Evolutionary conservation across 2,888 invertebrate genomes (phyloP), one percentile per base, ranked within the genome.

Genomic region (Gastracanthus pulcherrimus): DNA sequence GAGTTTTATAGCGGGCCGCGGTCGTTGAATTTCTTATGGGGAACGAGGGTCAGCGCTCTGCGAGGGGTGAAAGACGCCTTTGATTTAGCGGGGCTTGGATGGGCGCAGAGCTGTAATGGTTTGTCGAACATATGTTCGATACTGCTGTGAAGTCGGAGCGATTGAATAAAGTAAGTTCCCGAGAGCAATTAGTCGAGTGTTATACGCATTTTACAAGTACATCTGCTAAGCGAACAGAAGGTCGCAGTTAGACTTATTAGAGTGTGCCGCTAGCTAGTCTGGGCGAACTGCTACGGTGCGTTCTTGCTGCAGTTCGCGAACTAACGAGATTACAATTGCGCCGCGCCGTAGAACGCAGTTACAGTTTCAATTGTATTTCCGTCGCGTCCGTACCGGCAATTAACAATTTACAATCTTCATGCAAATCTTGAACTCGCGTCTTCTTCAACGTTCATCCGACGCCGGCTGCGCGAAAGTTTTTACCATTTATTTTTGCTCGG

Each of bases 321-420:
- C 55, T 55, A 55, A 55, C 55, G 55, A 55, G 26, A 55, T 55
- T 55, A 55, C 55, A 55, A 55, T 55, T 55, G 55, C 55, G 11
- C 3, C 55, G 55, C 55, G 55, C 26, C 23, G 55, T 55, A 38
- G 38, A 38, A 38, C 55, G 55, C 55, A 55, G 55, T 55, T 55
- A 55, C 55, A 26, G 55, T 55, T 55, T 55, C 55, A 55, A 55
- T 55, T 55, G 55, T 55, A 26, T 55, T 55, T 23, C 26, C 51
- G 26, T 9, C 51, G n/a, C 51, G 51, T 55, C 51, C n/a, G 51
- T 55, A 2, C 26, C 26, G 55, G 26, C 55, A 55, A 55, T 55
- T 55, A 55, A 23, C 55, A 26, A 55, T 55, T 55, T 11, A 26
- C 55, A 55, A 55, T 55, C 55, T 55, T 55, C 55, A 55, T 55